phyloP scores from a whole-genome alignment of 2,888 invertebrate species.

The Exocentrus adspersus region DNA sequence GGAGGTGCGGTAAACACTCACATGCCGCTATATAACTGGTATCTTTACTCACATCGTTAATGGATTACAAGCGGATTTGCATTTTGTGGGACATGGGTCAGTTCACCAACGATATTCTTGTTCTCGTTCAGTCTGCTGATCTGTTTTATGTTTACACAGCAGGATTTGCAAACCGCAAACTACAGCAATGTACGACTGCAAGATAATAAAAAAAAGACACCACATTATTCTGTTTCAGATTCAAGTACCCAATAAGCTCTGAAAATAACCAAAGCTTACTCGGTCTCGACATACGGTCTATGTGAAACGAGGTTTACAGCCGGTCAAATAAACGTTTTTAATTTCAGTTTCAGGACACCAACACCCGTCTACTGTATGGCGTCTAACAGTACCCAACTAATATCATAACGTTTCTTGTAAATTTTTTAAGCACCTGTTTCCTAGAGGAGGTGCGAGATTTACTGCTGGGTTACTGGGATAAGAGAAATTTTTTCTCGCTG shows the following conservation, averaged over 20 bases:
- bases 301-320: not conserved
- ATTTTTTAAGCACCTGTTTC: no score
- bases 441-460: no score
- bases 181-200: not conserved
- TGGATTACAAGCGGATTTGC: not conserved
- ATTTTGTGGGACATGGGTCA: no score
- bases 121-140: no score
- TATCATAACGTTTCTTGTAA: no score
- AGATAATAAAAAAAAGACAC: not conserved
- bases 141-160: not conserved
- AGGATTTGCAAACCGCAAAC: not conserved
- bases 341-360: not conserved
- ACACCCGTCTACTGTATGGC: not conserved
- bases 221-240: not conserved
- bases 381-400: no score
- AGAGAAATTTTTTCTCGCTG: no score
- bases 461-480: no score
- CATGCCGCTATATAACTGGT: not conserved
- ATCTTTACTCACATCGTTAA: not conserved
- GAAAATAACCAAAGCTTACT: constrained; percentile 10
- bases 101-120: no score
- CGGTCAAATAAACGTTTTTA: not conserved
- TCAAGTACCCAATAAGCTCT: constrained; percentile 9
- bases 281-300: constrained; percentile 8
- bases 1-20: not conserved